Conservation (phyloP, 2,113 vertebrate species). For the Tachysurus vachellii region DNA sequence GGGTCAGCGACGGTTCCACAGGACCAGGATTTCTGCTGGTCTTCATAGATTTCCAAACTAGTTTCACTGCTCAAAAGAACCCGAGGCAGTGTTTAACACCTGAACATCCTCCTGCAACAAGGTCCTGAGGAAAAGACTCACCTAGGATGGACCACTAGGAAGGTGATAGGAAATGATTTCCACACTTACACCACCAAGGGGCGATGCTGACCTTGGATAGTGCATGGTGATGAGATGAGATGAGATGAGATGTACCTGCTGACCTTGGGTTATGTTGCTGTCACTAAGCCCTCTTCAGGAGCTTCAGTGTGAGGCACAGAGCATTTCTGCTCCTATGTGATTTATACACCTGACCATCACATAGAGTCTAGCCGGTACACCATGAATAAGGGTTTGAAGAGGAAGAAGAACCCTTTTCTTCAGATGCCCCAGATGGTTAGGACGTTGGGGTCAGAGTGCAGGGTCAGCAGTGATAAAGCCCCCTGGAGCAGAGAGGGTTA, state of each 20-base stretch:
- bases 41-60: neutral
- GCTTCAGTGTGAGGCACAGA: neutral
- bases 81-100: neutral
- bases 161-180: neutral
- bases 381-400: neutral
- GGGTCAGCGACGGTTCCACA: neutral
- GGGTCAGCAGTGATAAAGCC: neutral
- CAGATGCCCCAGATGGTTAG: neutral
- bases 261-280: neutral
- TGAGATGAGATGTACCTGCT: neutral
- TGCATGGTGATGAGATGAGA: neutral
- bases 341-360: neutral
- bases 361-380: neutral
- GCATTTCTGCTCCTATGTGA: neutral
- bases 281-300: neutral
- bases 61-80: neutral
- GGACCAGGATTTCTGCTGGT: neutral
- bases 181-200: neutral
- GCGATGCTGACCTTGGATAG: neutral
- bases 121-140: neutral
- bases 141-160: neutral
- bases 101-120: neutral
- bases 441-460: neutral
- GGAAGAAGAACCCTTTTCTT: neutral
- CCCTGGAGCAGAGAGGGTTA: neutral